Evolutionary conservation across 1,140 invertebrate species (phyloP), one percentile per base, ranked within the genome.

Genomic region (Calephelis virginiensis): DNA sequence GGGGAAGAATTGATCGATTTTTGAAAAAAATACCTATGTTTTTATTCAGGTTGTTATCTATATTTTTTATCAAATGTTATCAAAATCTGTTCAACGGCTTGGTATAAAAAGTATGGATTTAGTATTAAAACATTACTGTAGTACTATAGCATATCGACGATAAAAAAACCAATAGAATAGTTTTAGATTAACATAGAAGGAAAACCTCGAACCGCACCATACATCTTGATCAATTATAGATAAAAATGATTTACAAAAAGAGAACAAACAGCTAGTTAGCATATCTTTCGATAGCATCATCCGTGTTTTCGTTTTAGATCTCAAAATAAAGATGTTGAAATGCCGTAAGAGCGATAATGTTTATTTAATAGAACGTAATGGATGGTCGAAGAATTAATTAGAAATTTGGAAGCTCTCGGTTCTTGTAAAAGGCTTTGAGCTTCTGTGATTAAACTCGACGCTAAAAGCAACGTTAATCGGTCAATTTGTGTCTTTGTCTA

Each of bases 271-370:
- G n/a, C 53, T 56, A 50, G 14, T 37, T 56, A 59, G 6, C 3
- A 37, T 38, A 59, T 59, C 53, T 59, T 59, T 59, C 53, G 11
- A 59, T 59, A 59, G 11, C 53, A 64, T 10, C 50, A 66, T 47
- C 43, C 38, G 37, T 47, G 64, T 66, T 71, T 67, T 66, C 67
- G 62, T 68, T 63, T n/a, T 62, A 61, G 64, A 64, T 65, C 66
- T 60, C 69, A 62, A 68, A 71, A 71, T 71, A 71, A 66, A 70
- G 65, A 70, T 70, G 65, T 70, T 62, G 69, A 70, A 70, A 70
- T 61, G 60, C 65, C 69, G 65, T 62, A 65, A 49, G 64, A 63
- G 49, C 66, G 47, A 71, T 70, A 71, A 68, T 69, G 70, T 72
- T 72, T 69, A 72, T 72, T 72, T 69, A 66, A 72, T 72, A 60